Conservation (phyloP, 2,113 vertebrate species). For the Asarcornis scutulata region DNA sequence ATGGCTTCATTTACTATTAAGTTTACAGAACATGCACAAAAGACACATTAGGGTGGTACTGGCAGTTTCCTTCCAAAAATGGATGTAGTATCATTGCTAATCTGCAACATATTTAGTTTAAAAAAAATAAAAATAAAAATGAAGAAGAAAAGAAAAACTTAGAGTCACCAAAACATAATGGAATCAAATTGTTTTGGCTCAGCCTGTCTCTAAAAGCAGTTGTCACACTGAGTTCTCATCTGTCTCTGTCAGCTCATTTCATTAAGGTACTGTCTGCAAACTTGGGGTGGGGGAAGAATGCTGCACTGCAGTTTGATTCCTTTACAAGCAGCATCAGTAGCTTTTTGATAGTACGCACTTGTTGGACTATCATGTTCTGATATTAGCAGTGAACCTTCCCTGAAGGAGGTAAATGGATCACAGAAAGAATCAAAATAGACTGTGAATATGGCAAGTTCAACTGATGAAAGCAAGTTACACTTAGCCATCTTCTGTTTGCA, state of each 20-base stretch:
- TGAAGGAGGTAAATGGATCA: background rate
- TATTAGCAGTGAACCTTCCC: background rate
- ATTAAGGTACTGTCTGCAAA: background rate
- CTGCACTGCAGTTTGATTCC: background rate
- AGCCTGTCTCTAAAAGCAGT: background rate
- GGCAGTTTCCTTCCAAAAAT: conserved; percentile 10
- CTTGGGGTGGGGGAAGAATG: background rate
- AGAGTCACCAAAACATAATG: background rate
- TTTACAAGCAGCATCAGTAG: background rate
- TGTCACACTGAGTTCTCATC: conserved; percentile 19
- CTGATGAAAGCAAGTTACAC: background rate
- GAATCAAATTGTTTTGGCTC: conserved; percentile 17
- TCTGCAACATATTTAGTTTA: background rate
- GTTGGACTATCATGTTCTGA: no score
- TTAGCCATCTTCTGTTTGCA: background rate
- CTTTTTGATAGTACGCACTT: background rate
- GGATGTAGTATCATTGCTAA: background rate
- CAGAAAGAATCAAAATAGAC: background rate
- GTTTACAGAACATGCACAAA: conserved; percentile 22
- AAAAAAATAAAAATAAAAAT: no score
- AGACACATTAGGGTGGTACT: background rate
- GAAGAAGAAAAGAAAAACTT: fast-evolving
- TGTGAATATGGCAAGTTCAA: background rate
- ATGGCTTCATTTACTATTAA: background rate
- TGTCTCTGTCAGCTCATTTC: background rate